Conservation (phyloP, 2,113 vertebrate genomes). For the Piaya cayana region DNA sequence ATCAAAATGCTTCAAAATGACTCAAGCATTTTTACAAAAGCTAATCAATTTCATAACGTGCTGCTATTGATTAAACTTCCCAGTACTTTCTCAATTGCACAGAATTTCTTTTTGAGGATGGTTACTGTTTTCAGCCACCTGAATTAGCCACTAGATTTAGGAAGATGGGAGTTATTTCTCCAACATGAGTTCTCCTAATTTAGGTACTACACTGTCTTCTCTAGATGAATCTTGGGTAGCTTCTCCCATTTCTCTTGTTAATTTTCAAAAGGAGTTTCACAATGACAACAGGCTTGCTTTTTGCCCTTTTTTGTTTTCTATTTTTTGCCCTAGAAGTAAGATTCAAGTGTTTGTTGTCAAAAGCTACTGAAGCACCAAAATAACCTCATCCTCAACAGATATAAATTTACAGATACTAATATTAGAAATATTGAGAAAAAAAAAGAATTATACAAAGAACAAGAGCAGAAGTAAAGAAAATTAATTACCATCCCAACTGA, state of each 20-base stretch:
- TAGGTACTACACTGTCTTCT: neutral
- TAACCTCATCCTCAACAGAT: neutral
- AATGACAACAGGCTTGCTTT: neutral
- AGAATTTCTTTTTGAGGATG: neutral
- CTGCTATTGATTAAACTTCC: neutral
- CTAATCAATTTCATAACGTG: rapidly evolving
- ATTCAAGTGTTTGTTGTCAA: neutral
- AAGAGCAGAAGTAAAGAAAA: slow-evolving; percentile 51
- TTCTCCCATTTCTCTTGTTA: neutral
- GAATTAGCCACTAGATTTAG: neutral
- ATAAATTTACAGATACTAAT: neutral
- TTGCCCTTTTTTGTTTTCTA: neutral
- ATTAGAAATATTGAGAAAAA: neutral
- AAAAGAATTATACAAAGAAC: neutral
- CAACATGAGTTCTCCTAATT: neutral
- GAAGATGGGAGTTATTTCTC: neutral
- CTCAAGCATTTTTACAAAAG: neutral
- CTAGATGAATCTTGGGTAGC: neutral
- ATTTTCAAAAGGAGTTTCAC: neutral
- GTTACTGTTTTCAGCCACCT: neutral
- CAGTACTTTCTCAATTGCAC: neutral
- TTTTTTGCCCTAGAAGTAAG: neutral
- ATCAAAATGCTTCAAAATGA: neutral
- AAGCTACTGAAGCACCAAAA: rapidly evolving
- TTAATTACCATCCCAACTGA: slow-evolving; percentile 97